Evolutionary conservation across 1,140 invertebrate species (phyloP).

Genomic region (Drosophila mayri): DNA sequence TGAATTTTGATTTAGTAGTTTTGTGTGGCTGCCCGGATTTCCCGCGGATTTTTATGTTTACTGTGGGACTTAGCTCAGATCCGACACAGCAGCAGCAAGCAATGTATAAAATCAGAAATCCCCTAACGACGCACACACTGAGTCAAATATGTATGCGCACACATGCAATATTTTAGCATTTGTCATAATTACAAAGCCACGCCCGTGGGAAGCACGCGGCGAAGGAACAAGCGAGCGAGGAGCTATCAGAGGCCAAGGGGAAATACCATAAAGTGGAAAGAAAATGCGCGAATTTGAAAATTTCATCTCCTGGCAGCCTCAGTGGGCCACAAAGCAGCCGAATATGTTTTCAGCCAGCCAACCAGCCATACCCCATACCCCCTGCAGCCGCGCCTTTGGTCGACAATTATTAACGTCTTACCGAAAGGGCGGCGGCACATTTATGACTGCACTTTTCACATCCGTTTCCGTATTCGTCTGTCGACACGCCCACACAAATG

Average conservation of each 20-base stretch:
- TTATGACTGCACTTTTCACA: slow-evolving; percentile 84
- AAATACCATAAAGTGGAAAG: slow-evolving; percentile 71
- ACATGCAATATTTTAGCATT: slow-evolving; percentile 74
- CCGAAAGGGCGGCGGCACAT: slow-evolving; percentile 73
- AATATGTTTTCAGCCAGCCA: slow-evolving; percentile 23
- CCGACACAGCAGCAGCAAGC: slow-evolving; percentile 11
- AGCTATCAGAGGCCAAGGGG: slow-evolving; percentile 17
- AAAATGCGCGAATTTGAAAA: slow-evolving; percentile 78
- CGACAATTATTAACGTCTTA: slow-evolving; percentile 81
- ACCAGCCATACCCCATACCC: neutral
- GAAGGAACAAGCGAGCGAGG: neutral
- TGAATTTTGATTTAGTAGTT: slow-evolving; percentile 60
- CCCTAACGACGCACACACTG: slow-evolving; percentile 40
- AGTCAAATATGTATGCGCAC: slow-evolving; percentile 32
- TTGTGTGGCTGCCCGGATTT: slow-evolving; percentile 29
- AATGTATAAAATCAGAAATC: slow-evolving; percentile 65
- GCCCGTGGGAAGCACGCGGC: slow-evolving; percentile 41
- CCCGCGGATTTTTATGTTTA: slow-evolving; percentile 64
- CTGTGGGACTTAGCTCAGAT: slow-evolving; percentile 57
- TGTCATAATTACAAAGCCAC: slow-evolving; percentile 77
- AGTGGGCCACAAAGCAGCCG: slow-evolving; percentile 24
- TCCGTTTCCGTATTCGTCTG: slow-evolving; percentile 77
- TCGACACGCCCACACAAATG: slow-evolving; percentile 56
- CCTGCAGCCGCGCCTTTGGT: slow-evolving; percentile 22
- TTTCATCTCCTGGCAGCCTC: slow-evolving; percentile 57